Conservation (phyloP, 2,113 vertebrate genomes). For the Scomber colias region DNA sequence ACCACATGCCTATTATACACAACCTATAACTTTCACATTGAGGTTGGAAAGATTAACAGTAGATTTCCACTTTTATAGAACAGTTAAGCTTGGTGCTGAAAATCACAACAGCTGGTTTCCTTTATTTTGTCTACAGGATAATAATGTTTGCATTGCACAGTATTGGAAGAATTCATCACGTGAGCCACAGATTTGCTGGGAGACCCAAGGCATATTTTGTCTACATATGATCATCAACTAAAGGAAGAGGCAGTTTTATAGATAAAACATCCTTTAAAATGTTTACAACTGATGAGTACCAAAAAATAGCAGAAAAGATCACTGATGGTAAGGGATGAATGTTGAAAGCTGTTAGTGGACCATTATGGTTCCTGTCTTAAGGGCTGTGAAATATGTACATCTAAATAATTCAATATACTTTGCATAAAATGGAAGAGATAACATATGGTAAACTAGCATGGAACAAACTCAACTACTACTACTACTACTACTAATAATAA, state of each 20-base stretch:
- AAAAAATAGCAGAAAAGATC: neutral
- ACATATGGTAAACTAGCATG: neutral
- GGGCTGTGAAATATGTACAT: conserved; percentile 1
- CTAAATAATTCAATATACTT: conserved; percentile 32
- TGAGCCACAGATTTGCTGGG: neutral
- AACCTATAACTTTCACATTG: neutral
- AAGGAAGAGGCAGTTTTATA: neutral
- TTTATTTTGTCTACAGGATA: conserved; percentile 12
- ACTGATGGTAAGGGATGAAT: neutral
- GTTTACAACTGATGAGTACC: neutral
- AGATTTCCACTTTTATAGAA: neutral
- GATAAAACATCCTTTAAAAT: neutral
- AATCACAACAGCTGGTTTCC: conserved; percentile 42
- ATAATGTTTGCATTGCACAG: neutral
- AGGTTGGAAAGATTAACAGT: neutral
- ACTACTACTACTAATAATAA: too few species aligned
- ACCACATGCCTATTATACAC: neutral
- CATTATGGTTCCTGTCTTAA: too few species aligned
- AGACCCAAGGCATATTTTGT: neutral
- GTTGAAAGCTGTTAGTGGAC: neutral
- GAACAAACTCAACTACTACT: neutral
- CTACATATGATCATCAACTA: neutral
- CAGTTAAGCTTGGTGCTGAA: conserved; percentile 3
- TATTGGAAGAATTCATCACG: neutral
- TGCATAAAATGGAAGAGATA: neutral